Conservation (phyloP, 2,797 vertebrate genomes). For the Coendou prehensilis region DNA sequence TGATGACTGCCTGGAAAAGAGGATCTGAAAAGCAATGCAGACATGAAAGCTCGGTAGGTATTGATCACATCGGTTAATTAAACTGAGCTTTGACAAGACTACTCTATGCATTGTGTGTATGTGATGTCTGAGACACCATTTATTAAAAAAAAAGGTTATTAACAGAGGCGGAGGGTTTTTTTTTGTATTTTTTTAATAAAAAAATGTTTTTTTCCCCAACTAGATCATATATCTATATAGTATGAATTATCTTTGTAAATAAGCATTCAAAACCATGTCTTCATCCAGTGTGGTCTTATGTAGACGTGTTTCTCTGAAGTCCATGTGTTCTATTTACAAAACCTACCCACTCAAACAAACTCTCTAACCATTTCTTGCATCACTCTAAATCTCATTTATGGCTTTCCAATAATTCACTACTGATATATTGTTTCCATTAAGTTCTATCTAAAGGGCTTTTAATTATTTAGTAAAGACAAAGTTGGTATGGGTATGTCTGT, state of each 20-base stretch:
- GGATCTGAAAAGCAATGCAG: not conserved
- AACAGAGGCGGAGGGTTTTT: not conserved
- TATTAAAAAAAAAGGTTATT: not conserved
- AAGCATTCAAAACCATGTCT: not conserved
- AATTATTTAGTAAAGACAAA: constrained; percentile 46
- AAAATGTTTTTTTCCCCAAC: not conserved
- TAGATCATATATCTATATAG: not conserved
- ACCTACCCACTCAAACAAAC: rapidly evolving
- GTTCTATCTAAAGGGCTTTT: not conserved
- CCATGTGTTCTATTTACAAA: not conserved
- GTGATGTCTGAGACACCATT: not conserved
- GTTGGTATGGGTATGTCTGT: not conserved
- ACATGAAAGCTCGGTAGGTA: not conserved
- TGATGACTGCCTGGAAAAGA: not conserved
- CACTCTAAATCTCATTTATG: not conserved
- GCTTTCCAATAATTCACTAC: not conserved
- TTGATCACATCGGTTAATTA: not conserved
- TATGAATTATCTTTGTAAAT: constrained; percentile 18
- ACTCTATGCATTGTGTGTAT: not conserved
- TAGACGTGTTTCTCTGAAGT: not conserved
- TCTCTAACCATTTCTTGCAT: not conserved
- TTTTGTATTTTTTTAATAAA: not conserved
- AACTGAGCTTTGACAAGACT: not conserved
- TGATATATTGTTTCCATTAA: not conserved
- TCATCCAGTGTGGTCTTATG: not conserved